Base-by-base conservation (phyloP, 1,140 invertebrate species). In the Archegozetes longisetosus region DNA sequence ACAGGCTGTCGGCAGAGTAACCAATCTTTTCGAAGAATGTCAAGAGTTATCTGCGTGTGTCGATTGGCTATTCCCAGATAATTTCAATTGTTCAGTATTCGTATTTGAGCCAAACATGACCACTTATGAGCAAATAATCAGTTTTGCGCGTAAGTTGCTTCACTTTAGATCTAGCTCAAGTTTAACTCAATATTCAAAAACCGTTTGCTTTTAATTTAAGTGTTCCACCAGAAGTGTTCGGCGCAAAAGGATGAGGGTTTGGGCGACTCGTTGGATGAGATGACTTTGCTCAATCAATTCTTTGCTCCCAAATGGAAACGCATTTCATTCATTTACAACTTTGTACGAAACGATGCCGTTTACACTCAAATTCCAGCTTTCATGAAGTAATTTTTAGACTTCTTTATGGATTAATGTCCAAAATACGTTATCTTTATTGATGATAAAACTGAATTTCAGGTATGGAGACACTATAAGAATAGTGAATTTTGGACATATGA, bases 321-420 rank as follows among this genome's bases (percentile, higher is more conserved):
- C 4, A 22, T 60, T n/a, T 60, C 58, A 23, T 60, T 60, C 20
- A 55, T 60, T 28, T 60, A 60, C 26, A 60, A 60, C 26, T 60
- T 32, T 60, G 28, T 55, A 14, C 4, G 32, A 3, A 60, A 60
- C 47, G 58, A 53, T 28, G 13, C 23, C 12, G 24, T 12, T 22
- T 60, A 60, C 26, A 60, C 58, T 13, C 58, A 60, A 50, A 17
- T 28, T n/a, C 54, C 58, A 4, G 58, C 58, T 3, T 60, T 50
- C 47, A 32, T 60, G 2, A 60, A 60, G 58, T 60, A 59, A 12
- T n/a, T 32, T 6, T 22, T 60, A 51, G 20, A n/a, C n/a, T n/a
- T n/a, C n/a, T n/a, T n/a, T n/a, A n/a, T n/a, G n/a, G n/a, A n/a
- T n/a, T n/a, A n/a, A 46, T 46, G 6, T 46, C 32, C 32, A 46